These are phyloP conservation scores for Trachymyrmex cornetzi DNA, from an alignment of 1,140 invertebrate genomes.

Conservation along the genomic window DNA sequence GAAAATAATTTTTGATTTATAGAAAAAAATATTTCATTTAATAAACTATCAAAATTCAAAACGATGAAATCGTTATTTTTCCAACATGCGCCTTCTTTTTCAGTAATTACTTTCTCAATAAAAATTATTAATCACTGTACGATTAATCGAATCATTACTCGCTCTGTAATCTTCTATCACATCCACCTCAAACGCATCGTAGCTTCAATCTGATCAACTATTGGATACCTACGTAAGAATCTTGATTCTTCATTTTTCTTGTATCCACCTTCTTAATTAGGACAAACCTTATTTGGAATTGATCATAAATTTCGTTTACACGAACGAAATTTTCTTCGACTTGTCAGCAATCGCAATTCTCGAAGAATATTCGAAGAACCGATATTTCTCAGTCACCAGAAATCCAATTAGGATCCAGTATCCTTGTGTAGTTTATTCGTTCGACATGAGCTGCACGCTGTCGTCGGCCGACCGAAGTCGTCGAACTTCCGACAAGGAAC, in stretches of 20 bases:
- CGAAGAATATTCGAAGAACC: neutral
- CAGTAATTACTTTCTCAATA: neutral
- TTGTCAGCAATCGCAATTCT: neutral
- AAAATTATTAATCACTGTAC: constrained; percentile 7
- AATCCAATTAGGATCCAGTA: constrained; percentile 28
- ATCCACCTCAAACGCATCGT: neutral
- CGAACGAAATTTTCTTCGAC: neutral
- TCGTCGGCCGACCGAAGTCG: constrained; percentile 86
- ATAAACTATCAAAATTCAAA: constrained; percentile 18
- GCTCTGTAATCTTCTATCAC: neutral
- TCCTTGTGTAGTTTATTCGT: constrained; percentile 77
- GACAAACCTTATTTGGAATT: constrained; percentile 28
- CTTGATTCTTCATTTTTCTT: constrained; percentile 2
- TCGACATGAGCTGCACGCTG: constrained; percentile 86
- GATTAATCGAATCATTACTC: constrained; percentile 18
- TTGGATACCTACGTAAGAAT: neutral
- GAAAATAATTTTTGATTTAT: neutral
- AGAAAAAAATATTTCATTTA: neutral
- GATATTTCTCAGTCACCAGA: constrained; percentile 7
- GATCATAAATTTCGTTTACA: constrained; percentile 16
- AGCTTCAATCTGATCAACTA: neutral
- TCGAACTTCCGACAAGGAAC: constrained; percentile 86
- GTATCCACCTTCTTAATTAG: neutral
- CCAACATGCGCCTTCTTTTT: neutral
- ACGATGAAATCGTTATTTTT: constrained; percentile 25